Evolutionary conservation across 2,113 vertebrate species (phyloP).

Genomic region (Mus pahari): DNA sequence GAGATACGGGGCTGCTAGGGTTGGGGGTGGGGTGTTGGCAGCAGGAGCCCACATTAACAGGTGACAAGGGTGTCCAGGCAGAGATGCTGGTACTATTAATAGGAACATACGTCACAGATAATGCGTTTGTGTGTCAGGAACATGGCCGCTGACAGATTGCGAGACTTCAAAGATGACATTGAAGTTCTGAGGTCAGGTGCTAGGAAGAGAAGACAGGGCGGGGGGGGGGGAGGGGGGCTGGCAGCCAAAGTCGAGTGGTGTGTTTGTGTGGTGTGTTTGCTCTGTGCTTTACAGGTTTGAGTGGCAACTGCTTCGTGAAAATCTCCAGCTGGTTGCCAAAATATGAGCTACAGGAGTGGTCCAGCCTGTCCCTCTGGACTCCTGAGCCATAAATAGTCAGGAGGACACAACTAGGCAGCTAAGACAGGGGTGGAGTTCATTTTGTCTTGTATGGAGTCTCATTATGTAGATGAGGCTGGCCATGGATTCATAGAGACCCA

Average conservation of each 20-base stretch:
- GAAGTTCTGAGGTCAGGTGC: background rate
- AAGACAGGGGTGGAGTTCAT: background rate
- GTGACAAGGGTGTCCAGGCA: background rate
- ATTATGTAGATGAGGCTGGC: background rate
- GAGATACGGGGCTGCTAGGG: too few relatives aligned
- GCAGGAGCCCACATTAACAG: background rate
- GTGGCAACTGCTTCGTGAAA: background rate
- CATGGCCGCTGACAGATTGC: background rate
- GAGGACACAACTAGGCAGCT: background rate
- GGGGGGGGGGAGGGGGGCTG: too few relatives aligned
- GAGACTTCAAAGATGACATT: background rate
- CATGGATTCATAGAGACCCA: background rate
- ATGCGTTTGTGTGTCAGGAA: background rate
- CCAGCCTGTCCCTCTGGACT: background rate
- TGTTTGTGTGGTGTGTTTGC: fast-evolving
- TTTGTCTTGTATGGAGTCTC: background rate
- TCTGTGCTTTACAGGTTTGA: too few relatives aligned
- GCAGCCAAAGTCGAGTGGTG: background rate
- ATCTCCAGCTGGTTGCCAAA: background rate
- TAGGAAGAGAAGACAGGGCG: background rate
- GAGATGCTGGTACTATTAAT: background rate
- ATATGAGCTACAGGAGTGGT: background rate
- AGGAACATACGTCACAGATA: background rate
- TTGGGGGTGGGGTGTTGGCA: fast-evolving
- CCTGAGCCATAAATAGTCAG: background rate